Evolutionary conservation across 92 coral and sea anemone genomes (phyloP), one percentile per base, ranked within the genome.

Genomic region (Palythoa caribaeorum): DNA sequence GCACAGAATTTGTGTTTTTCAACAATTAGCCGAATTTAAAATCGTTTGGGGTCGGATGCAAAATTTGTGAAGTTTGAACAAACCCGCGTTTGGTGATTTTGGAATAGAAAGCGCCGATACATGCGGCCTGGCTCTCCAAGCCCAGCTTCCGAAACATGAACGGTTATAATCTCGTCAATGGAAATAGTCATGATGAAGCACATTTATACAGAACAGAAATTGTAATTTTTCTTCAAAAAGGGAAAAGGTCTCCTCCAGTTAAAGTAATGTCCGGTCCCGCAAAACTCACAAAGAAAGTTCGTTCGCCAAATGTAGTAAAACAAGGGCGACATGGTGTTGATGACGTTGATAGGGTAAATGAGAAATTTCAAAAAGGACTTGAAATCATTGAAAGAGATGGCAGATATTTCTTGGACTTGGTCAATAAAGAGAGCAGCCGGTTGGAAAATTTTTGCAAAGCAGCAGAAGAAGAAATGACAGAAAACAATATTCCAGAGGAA

Each of bases 341-440:
- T 87, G 92, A 87, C 48, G 69, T 93, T 47, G 96, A 93, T 44
- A 76, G 90, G 57, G 88, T 94, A 75, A 86, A 89, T 47, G 94
- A 94, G 77, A 89, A 93, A 73, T 95, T 95, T 78, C 94, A 95
- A 66, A 95, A 93, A 92, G 86, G 90, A 60, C 92, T 93, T 20
- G 79, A 87, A 6, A 71, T 93, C 84, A 54, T 70, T 62, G 98
- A 95, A 38, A 95, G 93, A 71, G 98, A 95, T 83, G 98, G 98
- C 13, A 91, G 94, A 62, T 90, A 95, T 88, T 95, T 95, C 84
- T 90, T 95, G 51, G 94, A 93, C 73, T 71, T 95, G 16, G 77
- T 95, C 84, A 94, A 92, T 62, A 93, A 84, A 87, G 98, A 93
- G 68, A 93, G 94, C 75, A 95, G 91, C 84, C 93, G 96, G 71